Conservation (phyloP, 2,797 vertebrate genomes). For the Mastacembelus armatus region DNA sequence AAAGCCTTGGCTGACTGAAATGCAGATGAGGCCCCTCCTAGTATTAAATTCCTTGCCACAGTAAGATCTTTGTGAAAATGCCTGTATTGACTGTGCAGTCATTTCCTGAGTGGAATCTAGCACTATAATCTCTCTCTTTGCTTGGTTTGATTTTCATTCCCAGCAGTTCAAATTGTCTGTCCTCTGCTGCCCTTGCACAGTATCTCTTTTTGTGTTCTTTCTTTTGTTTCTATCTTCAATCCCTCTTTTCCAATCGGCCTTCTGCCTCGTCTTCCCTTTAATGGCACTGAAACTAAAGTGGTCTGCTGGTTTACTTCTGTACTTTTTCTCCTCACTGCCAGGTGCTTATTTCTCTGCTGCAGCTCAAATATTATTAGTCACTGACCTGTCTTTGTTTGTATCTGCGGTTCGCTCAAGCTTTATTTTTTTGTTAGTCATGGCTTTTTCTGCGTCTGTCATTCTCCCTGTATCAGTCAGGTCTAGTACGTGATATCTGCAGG, state of each 20-base stretch:
- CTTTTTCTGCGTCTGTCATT: constrained; percentile 21
- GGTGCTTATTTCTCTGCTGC: constrained; percentile 33
- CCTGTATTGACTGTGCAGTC: constrained; percentile 68
- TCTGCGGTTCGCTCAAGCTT: constrained; percentile 3
- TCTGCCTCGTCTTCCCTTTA: neutral
- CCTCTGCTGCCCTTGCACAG: constrained; percentile 39
- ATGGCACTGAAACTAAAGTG: constrained; percentile 3
- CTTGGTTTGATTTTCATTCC: constrained; percentile 62
- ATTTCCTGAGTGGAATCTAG: constrained; percentile 73
- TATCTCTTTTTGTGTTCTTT: constrained; percentile 12
- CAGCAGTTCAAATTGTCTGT: constrained; percentile 44
- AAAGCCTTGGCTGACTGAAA: constrained; percentile 65
- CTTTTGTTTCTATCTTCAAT: constrained; percentile 21
- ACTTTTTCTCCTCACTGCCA: constrained; percentile 2
- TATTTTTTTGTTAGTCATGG: constrained; percentile 22
- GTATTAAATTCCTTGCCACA: constrained; percentile 54
- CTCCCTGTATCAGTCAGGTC: constrained; percentile 12
- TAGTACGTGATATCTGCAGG: constrained; percentile 17
- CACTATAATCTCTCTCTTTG: constrained; percentile 48
- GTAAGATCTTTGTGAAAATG: constrained; percentile 75
- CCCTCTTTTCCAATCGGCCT: constrained; percentile 24
- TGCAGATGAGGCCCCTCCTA: constrained; percentile 37
- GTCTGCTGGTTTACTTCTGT: constrained; percentile 9
- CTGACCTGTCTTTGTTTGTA: constrained; percentile 49
- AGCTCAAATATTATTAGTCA: constrained; percentile 32